Conservation (phyloP, 2,888 invertebrate species). For the Byasa hedistus region DNA sequence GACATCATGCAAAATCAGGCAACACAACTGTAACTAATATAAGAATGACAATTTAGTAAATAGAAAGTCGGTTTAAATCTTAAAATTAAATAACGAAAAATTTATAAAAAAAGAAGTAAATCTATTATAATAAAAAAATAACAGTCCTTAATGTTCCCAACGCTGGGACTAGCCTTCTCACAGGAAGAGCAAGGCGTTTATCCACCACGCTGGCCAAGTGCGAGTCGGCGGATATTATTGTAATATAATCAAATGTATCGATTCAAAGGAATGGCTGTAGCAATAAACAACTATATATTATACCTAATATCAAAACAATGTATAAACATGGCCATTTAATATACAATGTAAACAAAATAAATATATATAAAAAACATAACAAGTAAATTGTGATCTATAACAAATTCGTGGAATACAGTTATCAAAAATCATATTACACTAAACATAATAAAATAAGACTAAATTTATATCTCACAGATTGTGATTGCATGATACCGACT, state of each 20-base stretch:
- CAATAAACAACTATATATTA: conserved; percentile 24
- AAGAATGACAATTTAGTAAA: background rate
- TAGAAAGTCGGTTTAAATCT: background rate
- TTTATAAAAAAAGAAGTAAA: background rate
- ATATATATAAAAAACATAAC: conserved; percentile 32
- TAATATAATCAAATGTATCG: background rate
- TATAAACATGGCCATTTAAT: conserved; percentile 23
- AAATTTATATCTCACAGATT: too few species aligned
- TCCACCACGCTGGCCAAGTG: too few species aligned
- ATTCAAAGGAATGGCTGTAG: conserved; percentile 37
- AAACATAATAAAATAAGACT: too few species aligned
- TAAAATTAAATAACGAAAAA: conserved; percentile 23
- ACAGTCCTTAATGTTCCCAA: background rate
- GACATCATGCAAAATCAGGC: too few species aligned
- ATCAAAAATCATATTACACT: background rate
- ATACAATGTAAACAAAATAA: conserved; percentile 28
- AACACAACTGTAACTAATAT: too few species aligned
- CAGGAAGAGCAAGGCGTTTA: too few species aligned
- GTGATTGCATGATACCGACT: too few species aligned
- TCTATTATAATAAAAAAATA: conserved; percentile 25
- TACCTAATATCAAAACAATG: conserved; percentile 17
- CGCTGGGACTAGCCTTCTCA: too few species aligned
- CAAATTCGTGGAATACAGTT: conserved; percentile 5
- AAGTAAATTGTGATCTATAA: conserved; percentile 9
- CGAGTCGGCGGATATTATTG: too few species aligned